Percentiles rank a stretch among this genome's conserved stretches.
These are phyloP conservation scores for Strigamia crassipes DNA, from an alignment of 2,888 invertebrate genomes.

Conservation along the genomic window DNA sequence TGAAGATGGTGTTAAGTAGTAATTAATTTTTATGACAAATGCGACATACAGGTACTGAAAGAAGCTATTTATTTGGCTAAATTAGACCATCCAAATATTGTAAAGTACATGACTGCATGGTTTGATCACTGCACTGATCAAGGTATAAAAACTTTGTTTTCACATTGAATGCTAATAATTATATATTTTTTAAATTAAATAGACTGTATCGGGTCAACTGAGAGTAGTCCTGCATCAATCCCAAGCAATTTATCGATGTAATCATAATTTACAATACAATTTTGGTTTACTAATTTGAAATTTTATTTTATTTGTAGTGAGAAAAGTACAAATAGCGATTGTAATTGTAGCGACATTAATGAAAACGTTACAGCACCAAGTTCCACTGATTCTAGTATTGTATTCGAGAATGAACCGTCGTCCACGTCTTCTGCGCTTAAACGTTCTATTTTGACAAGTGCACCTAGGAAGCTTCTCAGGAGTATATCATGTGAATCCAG, in stretches of 20 bases:
- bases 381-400: not conserved
- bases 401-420: not conserved
- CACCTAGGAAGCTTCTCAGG: not conserved
- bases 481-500: not conserved
- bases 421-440: not conserved
- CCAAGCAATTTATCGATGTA: not conserved
- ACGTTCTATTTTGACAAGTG: not conserved
- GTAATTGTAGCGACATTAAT: not conserved
- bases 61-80: conserved; percentile 38
- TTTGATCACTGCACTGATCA: conserved; percentile 39
- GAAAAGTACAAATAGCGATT: not conserved
- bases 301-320: not conserved
- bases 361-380: not conserved
- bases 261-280: not conserved
- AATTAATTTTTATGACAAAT: not conserved
- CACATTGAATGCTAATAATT: not conserved
- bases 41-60: not conserved
- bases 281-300: not conserved
- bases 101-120: conserved; percentile 43
- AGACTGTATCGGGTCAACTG: not conserved
- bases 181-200: too few species aligned
- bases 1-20: not conserved
- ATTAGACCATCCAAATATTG: conserved; percentile 44
- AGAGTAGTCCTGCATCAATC: not conserved
- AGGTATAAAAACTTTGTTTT: not conserved